Base-by-base conservation (phyloP, 2,797 vertebrate genomes). In the Melanotaenia parkinsoni region DNA sequence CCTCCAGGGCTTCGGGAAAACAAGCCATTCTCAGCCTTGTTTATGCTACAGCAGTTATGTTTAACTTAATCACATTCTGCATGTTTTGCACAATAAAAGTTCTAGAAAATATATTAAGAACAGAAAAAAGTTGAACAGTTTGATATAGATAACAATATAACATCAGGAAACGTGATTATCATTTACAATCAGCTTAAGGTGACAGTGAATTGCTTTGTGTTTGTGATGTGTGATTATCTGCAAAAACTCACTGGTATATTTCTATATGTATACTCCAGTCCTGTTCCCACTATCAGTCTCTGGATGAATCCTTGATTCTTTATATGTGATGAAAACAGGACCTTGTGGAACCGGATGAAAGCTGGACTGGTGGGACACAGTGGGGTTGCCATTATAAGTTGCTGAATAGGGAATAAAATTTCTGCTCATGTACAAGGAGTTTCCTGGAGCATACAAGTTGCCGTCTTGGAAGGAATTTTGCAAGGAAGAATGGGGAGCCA, bases 211-310 rank as follows among this genome's bases (percentile, higher is more conserved):
- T 35, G 2, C 20, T 57, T 65, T 50, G 30, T 43, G 50, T 67
- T 26, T 51, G 4, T 32, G 20, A 69, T 58, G 58, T 30, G 56
- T 26, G 30, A 68, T 53, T 9, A 30, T 47, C 22, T 40, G 13
- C 4, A 47, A 58, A 30, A 72, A 5, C 28, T 0, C 7, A 14
- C 32, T 14, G 1, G 0, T 10, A 12, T 37, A 61, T 43, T 33
- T 51, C 20, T 72, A 95, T 56, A 95, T 94, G 66, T 90, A 92
- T 1, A 94, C 30, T 43, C 88, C 90, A 35, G n/a, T 3, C 12
- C 73, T 80, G 64, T 73, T 85, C n/a, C 70, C 71, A 2, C 70
- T 81, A 51, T 74, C 16, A 72, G 83, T 73, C 1, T 22, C 6
- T 0, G 85, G 65, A 11, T 80, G 22, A 24, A 79, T 20, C 47